Evolutionary conservation across 2,113 vertebrate genomes (phyloP).

Genomic region (Podocnemis expansa): DNA sequence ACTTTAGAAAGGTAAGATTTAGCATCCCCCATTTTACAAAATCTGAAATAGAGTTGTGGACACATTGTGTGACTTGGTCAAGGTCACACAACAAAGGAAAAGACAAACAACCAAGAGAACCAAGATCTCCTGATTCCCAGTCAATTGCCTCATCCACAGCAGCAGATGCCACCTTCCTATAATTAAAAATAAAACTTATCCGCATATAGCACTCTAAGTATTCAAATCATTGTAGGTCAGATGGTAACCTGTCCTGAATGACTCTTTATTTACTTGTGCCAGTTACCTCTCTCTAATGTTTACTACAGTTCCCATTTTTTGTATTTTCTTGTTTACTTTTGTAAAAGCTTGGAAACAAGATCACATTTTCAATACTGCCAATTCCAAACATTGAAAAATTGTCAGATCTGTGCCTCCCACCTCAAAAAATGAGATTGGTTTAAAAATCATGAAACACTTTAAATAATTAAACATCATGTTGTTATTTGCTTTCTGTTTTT

Average conservation of each 20-base stretch:
- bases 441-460: background rate
- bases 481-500: background rate
- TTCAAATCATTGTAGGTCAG: background rate
- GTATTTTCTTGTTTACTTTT: background rate
- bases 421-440: background rate
- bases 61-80: background rate
- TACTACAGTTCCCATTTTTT: background rate
- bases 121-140: background rate
- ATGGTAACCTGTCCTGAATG: background rate
- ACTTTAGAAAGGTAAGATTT: background rate
- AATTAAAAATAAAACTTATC: background rate
- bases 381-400: background rate
- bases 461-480: too few relatives aligned
- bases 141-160: background rate
- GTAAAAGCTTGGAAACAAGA: background rate
- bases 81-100: background rate
- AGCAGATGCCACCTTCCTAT: background rate
- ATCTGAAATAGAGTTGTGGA: background rate
- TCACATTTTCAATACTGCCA: background rate
- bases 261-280: background rate
- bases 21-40: background rate
- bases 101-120: background rate
- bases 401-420: too few relatives aligned
- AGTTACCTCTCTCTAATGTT: background rate
- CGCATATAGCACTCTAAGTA: background rate